A percentile compares a stretch with the other conserved stretches of the same genome.
phyloP scores from a whole-genome alignment of 64 coral and sea anemone genomes.

The Anthopleura sola region DNA sequence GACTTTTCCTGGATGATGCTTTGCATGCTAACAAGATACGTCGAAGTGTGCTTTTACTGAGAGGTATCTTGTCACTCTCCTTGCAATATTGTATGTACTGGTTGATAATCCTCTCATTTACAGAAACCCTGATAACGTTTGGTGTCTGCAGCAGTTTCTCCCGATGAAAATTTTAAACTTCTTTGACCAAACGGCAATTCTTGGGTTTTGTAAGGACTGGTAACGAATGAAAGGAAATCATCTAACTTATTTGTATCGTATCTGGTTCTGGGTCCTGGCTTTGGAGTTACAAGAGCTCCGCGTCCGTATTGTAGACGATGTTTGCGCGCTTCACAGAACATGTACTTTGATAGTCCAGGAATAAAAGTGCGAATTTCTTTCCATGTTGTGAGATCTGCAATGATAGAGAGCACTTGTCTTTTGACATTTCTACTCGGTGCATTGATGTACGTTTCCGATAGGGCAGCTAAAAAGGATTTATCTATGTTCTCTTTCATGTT shows the following conservation, averaged over 20 bases:
- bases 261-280: not conserved
- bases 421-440: conserved; percentile 11
- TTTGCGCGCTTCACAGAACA: conserved; percentile 29
- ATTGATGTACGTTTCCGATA: not conserved
- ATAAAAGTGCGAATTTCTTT: conserved; percentile 8
- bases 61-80: conserved; percentile 25
- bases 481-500: not conserved
- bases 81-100: conserved; percentile 41
- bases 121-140: conserved; percentile 56
- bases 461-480: not conserved
- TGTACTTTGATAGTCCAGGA: conserved; percentile 28
- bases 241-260: conserved; percentile 16
- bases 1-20: conserved; percentile 27
- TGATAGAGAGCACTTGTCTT: conserved; percentile 28
- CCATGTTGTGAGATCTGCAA: conserved; percentile 17
- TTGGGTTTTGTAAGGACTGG: conserved; percentile 45
- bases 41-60: conserved; percentile 44
- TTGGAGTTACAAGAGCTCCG: not conserved
- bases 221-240: conserved; percentile 34
- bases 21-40: conserved; percentile 20
- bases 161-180: conserved; percentile 41
- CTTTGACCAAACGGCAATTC: conserved; percentile 53
- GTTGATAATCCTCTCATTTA: conserved; percentile 43
- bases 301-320: not conserved
- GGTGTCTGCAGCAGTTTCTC: conserved; percentile 56